phyloP scores from a whole-genome alignment of 2,797 vertebrate species.

The Cossypha heuglini region DNA sequence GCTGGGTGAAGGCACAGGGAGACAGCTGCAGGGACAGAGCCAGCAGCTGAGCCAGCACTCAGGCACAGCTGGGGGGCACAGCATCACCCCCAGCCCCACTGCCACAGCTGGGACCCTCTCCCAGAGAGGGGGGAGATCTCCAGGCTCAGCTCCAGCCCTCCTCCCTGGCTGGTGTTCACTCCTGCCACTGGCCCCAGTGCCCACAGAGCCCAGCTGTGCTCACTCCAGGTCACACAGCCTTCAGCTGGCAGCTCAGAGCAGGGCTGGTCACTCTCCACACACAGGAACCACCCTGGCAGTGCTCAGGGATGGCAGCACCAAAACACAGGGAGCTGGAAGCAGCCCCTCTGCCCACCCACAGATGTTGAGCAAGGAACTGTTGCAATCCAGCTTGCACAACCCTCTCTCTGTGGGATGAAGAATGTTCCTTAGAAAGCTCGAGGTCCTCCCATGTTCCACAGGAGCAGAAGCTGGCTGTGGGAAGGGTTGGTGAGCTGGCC shows the following conservation, averaged over 20 bases:
- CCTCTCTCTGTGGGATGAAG: not conserved
- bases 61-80: rapidly evolving
- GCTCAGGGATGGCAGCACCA: not conserved
- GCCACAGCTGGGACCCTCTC: not conserved
- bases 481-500: not conserved
- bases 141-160: not conserved
- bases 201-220: not conserved
- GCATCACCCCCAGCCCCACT: rapidly evolving
- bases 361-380: not conserved
- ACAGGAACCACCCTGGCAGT: rapidly evolving
- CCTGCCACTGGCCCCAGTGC: rapidly evolving
- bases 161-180: not conserved
- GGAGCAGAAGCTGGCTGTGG: not conserved
- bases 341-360: not conserved
- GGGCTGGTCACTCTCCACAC: not conserved
- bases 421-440: not conserved
- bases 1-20: rapidly evolving
- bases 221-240: not conserved
- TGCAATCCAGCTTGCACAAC: constrained; percentile 4
- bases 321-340: not conserved
- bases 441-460: not conserved
- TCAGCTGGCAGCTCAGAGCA: not conserved
- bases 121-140: not conserved
- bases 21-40: not conserved
- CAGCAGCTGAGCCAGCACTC: rapidly evolving